These are phyloP conservation scores for Dufourea novaeangliae DNA, from an alignment of 1,140 invertebrate genomes.

Conservation along the genomic window DNA sequence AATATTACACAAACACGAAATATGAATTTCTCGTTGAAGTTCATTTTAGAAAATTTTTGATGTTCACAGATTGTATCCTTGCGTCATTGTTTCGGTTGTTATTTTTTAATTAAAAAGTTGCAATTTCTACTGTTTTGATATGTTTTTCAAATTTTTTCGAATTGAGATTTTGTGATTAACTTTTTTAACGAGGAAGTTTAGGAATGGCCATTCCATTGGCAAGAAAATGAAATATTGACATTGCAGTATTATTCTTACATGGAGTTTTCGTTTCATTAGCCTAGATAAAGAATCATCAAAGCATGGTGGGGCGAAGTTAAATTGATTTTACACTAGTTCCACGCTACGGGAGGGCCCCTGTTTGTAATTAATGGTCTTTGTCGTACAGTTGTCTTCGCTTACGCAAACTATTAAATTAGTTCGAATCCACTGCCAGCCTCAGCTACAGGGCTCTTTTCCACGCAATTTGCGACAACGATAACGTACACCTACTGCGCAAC, in stretches of 20 bases:
- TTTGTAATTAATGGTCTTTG: conserved; percentile 1
- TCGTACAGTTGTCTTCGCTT: neutral
- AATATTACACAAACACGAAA: neutral
- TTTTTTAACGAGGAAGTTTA: too few species aligned
- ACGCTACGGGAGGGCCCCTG: neutral
- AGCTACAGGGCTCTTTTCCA: neutral
- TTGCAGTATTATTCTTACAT: neutral
- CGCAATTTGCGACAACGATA: neutral
- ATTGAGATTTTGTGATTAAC: too few species aligned
- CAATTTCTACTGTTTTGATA: too few species aligned
- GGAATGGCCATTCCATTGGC: too few species aligned
- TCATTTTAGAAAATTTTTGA: neutral
- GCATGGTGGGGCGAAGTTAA: conserved; percentile 19
- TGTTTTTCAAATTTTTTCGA: too few species aligned
- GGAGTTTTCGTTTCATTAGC: conserved; percentile 17
- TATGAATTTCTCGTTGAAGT: too few species aligned
- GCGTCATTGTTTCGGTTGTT: too few species aligned
- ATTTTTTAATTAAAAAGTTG: too few species aligned
- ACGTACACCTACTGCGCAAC: too few species aligned
- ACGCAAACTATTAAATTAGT: conserved; percentile 8
- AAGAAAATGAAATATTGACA: neutral
- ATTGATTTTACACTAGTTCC: conserved; percentile 16
- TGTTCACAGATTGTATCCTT: neutral
- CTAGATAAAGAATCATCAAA: conserved; percentile 7
- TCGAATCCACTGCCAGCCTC: neutral